phyloP scores from a whole-genome alignment of 2,113 vertebrate genomes.

The Falco punctatus region DNA sequence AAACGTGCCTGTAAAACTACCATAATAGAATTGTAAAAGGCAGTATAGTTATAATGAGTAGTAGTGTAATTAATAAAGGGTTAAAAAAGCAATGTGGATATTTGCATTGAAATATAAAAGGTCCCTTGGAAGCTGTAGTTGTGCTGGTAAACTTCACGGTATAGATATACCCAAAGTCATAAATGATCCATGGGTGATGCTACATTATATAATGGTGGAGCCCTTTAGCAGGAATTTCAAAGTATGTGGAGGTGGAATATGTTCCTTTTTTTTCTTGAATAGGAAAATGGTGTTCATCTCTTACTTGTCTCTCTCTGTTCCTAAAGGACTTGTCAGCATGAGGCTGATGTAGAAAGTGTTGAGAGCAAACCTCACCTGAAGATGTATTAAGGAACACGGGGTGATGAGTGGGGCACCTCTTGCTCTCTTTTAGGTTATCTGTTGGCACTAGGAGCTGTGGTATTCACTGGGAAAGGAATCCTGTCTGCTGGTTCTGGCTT shows the following conservation, averaged over 20 bases:
- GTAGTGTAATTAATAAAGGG: neutral
- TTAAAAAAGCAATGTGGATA: neutral
- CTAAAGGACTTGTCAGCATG: neutral
- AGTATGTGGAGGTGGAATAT: neutral
- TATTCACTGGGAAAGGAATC: neutral
- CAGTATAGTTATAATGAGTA: neutral
- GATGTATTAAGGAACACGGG: neutral
- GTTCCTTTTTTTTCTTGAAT: neutral
- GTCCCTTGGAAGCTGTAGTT: neutral
- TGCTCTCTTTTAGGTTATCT: neutral
- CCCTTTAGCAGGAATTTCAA: neutral
- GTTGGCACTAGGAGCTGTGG: neutral
- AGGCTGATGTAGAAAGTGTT: neutral
- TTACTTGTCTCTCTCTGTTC: neutral
- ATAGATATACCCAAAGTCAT: accelerated
- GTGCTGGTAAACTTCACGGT: neutral
- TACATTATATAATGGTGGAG: neutral
- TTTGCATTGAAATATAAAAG: neutral
- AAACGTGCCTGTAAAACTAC: neutral
- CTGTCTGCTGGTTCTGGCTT: neutral
- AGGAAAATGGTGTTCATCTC: neutral
- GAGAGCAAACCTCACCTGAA: neutral
- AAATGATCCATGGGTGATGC: neutral
- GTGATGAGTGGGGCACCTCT: neutral
- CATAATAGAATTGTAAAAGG: neutral